phyloP scores from a whole-genome alignment of 2,113 vertebrate genomes.

The Drymodes brunneopygia region DNA sequence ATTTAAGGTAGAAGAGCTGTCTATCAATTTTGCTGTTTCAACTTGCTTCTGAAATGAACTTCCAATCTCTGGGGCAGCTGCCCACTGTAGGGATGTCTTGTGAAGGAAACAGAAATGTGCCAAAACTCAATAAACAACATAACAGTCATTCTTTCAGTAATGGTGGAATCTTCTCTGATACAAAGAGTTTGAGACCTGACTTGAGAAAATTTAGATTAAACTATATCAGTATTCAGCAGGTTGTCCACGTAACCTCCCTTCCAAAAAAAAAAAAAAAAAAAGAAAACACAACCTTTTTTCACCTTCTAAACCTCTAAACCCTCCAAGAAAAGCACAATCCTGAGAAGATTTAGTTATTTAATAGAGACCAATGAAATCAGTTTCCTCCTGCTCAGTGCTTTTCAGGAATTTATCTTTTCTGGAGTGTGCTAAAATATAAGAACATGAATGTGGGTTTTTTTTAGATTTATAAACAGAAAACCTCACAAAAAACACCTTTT shows the following conservation, averaged over 20 bases:
- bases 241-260: neutral
- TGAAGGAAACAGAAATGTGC: neutral
- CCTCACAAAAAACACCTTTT: fast-evolving
- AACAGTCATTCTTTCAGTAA: neutral
- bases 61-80: neutral
- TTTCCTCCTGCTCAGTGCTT: neutral
- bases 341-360: neutral
- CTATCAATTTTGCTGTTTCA: neutral
- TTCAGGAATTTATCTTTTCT: neutral
- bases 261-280: neutral
- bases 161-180: neutral
- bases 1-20: neutral
- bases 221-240: neutral
- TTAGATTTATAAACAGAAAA: neutral
- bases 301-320: fast-evolving
- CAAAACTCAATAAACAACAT: neutral
- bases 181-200: neutral
- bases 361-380: neutral
- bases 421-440: neutral
- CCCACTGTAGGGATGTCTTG: neutral
- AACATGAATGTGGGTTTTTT: neutral
- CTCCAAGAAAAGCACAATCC: neutral
- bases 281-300: neutral
- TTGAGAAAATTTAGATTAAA: neutral
- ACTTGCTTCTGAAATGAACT: neutral